Percentiles rank a stretch among this genome's conserved stretches.
Conservation (phyloP, 1,140 invertebrate species). For the Dreissena polymorpha region DNA sequence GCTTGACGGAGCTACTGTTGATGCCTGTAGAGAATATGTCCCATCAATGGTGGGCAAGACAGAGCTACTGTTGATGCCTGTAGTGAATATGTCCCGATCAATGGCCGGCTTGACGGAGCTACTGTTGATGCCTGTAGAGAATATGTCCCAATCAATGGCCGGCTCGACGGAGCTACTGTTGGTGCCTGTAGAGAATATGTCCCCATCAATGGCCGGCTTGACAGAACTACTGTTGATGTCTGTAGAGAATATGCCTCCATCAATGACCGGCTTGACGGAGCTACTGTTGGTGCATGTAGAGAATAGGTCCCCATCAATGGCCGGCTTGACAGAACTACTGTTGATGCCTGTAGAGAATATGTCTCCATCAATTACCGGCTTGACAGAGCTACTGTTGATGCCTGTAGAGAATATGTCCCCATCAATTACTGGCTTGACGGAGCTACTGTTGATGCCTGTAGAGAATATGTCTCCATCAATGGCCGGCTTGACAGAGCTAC, state of each 20-base stretch:
- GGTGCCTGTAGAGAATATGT: slow-evolving; percentile 51
- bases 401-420: slow-evolving; percentile 55
- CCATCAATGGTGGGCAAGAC: slow-evolving; percentile 8
- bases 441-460: not conserved
- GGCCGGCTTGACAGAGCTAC: not conserved
- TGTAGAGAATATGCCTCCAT: slow-evolving; percentile 20
- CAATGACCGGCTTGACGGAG: not conserved
- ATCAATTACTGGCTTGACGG: slow-evolving; percentile 1
- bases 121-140: too few species aligned
- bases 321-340: too few species aligned
- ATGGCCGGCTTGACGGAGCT: too few species aligned
- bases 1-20: too few species aligned
- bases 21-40: slow-evolving; percentile 52
- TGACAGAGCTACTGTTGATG: too few species aligned
- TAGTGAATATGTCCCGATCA: slow-evolving; percentile 57
- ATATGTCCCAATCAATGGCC: slow-evolving; percentile 47
- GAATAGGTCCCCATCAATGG: slow-evolving; percentile 34
- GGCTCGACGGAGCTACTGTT: not conserved
- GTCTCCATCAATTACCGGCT: slow-evolving; percentile 44
- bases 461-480: slow-evolving; percentile 58
- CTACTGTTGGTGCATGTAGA: too few species aligned
- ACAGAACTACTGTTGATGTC: too few species aligned
- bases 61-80: not conserved
- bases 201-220: slow-evolving; percentile 31
- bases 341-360: slow-evolving; percentile 41